Conservation (phyloP, 2,797 vertebrate species). For the Champsocephalus esox region DNA sequence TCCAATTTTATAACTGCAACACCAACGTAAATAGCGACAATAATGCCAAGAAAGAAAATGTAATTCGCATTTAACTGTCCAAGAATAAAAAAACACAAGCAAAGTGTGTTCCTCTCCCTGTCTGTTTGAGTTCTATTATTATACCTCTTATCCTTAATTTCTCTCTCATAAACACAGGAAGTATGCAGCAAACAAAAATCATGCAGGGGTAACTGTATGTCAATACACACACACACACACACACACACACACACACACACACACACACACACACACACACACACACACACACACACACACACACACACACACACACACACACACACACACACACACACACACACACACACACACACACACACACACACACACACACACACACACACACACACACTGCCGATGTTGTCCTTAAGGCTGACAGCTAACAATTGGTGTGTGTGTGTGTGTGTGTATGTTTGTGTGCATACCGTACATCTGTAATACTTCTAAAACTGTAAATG, state of each 20-base stretch:
- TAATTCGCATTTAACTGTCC: background rate
- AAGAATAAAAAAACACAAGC: background rate
- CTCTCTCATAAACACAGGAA: slow-evolving; percentile 19
- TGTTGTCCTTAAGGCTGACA: slow-evolving; percentile 28
- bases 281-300: background rate
- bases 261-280: background rate
- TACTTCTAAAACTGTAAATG: background rate
- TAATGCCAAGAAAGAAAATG: background rate
- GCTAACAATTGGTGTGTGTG: slow-evolving; percentile 1
- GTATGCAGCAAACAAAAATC: slow-evolving; percentile 30
- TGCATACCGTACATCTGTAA: slow-evolving; percentile 1
- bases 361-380: background rate
- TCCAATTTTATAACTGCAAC: slow-evolving; percentile 17
- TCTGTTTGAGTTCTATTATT: slow-evolving; percentile 4
- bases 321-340: too few species aligned
- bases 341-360: background rate
- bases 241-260: background rate
- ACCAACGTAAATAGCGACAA: slow-evolving; percentile 9
- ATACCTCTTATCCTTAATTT: slow-evolving; percentile 6
- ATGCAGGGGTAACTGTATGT: slow-evolving; percentile 1
- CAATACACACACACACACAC: background rate
- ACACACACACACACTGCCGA: too few species aligned
- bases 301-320: too few species aligned
- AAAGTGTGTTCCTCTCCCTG: background rate
- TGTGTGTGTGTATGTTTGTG: slow-evolving; percentile 5